Base-by-base conservation (phyloP, 2,113 vertebrate species). In the Jaculus jaculus region DNA sequence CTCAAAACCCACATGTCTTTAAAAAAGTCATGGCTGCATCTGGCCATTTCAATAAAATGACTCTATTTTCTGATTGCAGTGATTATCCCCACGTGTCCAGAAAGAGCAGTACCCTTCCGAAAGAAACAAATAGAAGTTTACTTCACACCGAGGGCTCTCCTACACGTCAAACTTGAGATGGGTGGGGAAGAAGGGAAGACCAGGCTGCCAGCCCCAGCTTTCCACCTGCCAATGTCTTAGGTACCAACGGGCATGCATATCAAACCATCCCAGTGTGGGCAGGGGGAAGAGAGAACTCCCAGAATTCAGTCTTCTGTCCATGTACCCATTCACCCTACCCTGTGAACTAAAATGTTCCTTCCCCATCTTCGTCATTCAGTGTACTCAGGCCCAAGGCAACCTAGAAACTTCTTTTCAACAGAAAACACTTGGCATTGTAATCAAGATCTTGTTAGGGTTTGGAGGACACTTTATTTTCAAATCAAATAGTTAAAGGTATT, bases 381-480 rank as follows among this genome's bases (percentile, higher is more conserved):
- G n/a, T 20, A 37, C 61, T 2, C 42, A 54, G 17, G 16, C 78
- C 42, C 66, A 92, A 89, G 58, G 72, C 47, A 84, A 37, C n/a
- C 42, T n/a, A 47, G 66, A 68, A 73, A 80, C 37, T 82, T 80
- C 54, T 30, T 91, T 90, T 88, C 69, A 51, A 75, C 12, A 88
- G 63, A 90, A 34, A 72, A 18, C 54, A 72, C 3, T 37, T 66
- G 65, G 58, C 10, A 24, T 37, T 23, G 17, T 80, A 72, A 73
- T 47, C 47, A 87, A 93, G 72, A 42, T 75, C 34, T 60, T 39
- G 24, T n/a, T 89, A 18, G 75, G 37, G 17, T 8, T 88, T 87
- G 65, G 58, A 58, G 75, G 69, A 78, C 34, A 78, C 42, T 32
- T 69, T 78, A 82, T 85, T 94, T 95, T 95, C 85, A 82, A 93